phyloP scores from a whole-genome alignment of 1,140 invertebrate species.

The Venustaconcha ellipsiformis region DNA sequence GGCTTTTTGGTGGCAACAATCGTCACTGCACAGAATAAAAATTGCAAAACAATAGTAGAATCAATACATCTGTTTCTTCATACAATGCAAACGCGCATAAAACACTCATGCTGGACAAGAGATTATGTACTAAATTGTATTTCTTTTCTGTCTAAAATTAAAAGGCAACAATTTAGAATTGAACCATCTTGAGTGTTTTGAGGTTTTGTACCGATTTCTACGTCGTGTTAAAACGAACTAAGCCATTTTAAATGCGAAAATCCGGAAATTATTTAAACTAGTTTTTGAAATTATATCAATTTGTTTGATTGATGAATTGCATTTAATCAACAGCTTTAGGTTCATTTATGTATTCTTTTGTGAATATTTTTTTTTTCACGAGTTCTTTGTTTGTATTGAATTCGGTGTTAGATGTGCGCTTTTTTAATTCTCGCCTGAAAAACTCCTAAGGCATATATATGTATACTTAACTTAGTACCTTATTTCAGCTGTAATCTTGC shows the following conservation, averaged over 20 bases:
- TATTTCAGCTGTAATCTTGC: constrained; percentile 6
- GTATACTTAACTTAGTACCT: neutral
- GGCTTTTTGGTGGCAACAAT: constrained; percentile 14
- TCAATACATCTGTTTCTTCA: neutral
- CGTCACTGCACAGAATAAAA: constrained; percentile 3
- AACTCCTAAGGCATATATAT: neutral
- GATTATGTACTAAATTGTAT: neutral
- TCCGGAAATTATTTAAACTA: no score
- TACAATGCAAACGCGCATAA: neutral
- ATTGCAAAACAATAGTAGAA: neutral
- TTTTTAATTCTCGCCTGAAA: no score
- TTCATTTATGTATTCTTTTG: no score
- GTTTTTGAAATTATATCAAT: no score
- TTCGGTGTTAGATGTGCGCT: neutral
- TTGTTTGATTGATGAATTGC: no score
- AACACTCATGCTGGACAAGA: neutral
- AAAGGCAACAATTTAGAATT: neutral
- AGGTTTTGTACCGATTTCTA: neutral
- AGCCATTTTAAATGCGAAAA: no score
- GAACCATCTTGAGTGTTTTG: neutral
- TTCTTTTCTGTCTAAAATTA: neutral
- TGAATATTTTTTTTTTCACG: no score
- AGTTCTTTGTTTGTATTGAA: no score
- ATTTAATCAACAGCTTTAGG: no score
- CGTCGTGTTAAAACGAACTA: neutral